These are phyloP conservation scores for Chrysina gloriosa DNA, from an alignment of 2,888 invertebrate genomes.

Conservation along the genomic window DNA sequence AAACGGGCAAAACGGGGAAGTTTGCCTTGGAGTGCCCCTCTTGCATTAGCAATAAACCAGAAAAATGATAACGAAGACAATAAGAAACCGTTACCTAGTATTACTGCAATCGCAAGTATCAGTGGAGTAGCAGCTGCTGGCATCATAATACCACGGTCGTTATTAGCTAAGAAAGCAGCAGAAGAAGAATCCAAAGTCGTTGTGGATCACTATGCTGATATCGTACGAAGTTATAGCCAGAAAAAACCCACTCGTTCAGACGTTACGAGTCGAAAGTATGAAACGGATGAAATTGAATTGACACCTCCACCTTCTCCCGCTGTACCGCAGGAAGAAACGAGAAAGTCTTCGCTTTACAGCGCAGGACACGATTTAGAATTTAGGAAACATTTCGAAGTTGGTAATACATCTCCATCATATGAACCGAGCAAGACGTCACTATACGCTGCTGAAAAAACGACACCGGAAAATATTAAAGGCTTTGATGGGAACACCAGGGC, in stretches of 20 bases:
- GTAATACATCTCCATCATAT: not conserved
- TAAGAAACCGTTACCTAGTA: conserved; percentile 44
- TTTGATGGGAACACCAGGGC: conserved; percentile 20
- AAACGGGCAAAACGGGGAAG: conserved; percentile 25
- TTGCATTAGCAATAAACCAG: conserved; percentile 49
- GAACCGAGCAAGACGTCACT: not conserved
- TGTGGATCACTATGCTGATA: conserved; percentile 83
- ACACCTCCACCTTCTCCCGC: not conserved
- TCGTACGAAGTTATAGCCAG: conserved; percentile 77
- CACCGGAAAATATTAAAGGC: not conserved
- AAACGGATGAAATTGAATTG: not conserved
- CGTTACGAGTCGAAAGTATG: not conserved
- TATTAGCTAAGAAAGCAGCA: conserved; percentile 62
- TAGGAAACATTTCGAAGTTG: not conserved
- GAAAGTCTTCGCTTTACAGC: not conserved
- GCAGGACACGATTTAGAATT: not conserved
- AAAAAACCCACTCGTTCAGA: conserved; percentile 46
- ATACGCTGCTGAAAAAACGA: not conserved
- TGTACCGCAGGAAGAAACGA: not conserved
- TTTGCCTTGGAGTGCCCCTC: conserved; percentile 49
- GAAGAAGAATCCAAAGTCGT: conserved; percentile 77
- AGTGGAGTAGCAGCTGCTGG: conserved; percentile 60
- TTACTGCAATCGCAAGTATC: conserved; percentile 56
- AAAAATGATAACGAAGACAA: not conserved
- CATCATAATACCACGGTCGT: conserved; percentile 57